These are phyloP conservation scores for Thumatha senex DNA, from an alignment of 2,888 invertebrate species.

Conservation along the genomic window DNA sequence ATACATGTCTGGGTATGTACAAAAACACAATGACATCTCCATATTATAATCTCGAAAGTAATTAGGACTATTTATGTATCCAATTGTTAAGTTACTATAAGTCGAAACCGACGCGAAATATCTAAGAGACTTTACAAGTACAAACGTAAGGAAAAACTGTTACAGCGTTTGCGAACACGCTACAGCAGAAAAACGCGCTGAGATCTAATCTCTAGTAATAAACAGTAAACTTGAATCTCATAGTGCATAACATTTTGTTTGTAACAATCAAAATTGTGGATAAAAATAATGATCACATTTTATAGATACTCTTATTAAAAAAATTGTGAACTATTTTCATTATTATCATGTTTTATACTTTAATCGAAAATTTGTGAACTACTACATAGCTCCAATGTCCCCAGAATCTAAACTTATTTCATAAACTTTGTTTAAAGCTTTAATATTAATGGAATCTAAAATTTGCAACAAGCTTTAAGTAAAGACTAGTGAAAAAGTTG, in stretches of 20 bases:
- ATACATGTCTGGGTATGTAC: slow-evolving; percentile 39
- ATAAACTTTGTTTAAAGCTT: background rate
- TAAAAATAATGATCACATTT: slow-evolving; percentile 1
- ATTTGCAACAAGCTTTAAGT: background rate
- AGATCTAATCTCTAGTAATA: slow-evolving; percentile 15
- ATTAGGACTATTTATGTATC: slow-evolving; percentile 61
- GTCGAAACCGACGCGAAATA: slow-evolving; percentile 38
- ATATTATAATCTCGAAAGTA: slow-evolving; percentile 54
- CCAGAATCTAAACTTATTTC: background rate
- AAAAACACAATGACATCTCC: slow-evolving; percentile 39
- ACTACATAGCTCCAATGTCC: background rate
- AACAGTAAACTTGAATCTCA: slow-evolving; percentile 27
- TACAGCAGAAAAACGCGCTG: slow-evolving; percentile 13
- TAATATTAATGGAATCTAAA: background rate
- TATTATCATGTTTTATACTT: background rate
- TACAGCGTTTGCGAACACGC: slow-evolving; percentile 14
- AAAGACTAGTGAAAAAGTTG: too few relatives aligned
- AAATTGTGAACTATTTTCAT: too few relatives aligned
- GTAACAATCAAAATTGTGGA: slow-evolving; percentile 1
- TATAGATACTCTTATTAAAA: background rate
- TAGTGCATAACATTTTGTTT: slow-evolving; percentile 11
- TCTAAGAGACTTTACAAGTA: slow-evolving; percentile 59
- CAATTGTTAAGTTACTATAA: slow-evolving; percentile 52
- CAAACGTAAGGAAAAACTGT: slow-evolving; percentile 42
- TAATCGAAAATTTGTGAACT: background rate